Conservation (phyloP, 2,888 invertebrate genomes). For the Stramonita haemastoma region DNA sequence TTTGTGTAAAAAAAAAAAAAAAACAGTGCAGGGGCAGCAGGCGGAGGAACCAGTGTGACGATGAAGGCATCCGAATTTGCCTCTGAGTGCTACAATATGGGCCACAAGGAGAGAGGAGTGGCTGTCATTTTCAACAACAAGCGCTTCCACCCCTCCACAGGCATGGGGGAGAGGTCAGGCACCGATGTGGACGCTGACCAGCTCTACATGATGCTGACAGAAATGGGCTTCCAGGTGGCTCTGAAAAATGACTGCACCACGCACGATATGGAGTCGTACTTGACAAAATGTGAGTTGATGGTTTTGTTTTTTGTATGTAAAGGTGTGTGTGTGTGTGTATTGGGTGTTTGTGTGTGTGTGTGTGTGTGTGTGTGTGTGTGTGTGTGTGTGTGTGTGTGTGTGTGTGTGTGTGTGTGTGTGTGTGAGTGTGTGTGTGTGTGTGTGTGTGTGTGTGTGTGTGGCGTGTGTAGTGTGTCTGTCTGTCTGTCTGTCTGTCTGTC, state of each 20-base stretch:
- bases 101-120: slow-evolving; percentile 86
- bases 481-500: too few species aligned
- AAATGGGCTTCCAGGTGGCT: slow-evolving; percentile 84
- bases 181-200: slow-evolving; percentile 91
- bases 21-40: not conserved
- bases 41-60: not conserved
- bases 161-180: slow-evolving; percentile 81
- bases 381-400: not conserved
- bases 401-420: not conserved
- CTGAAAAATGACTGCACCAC: slow-evolving; percentile 81
- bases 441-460: too few species aligned
- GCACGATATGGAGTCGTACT: slow-evolving; percentile 83
- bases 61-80: not conserved
- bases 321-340: not conserved
- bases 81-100: slow-evolving; percentile 89
- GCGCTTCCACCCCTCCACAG: slow-evolving; percentile 81
- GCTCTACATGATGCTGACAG: slow-evolving; percentile 81
- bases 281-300: slow-evolving; percentile 81
- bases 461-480: not conserved
- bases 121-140: slow-evolving; percentile 95
- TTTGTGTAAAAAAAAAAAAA: not conserved
- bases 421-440: not conserved
- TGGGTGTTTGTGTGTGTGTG: not conserved
- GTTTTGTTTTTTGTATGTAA: not conserved
- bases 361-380: not conserved